phyloP scores from a whole-genome alignment of 30 jellyfish, hydroid and myxozoan genomes.

The Hydra vulgaris region DNA sequence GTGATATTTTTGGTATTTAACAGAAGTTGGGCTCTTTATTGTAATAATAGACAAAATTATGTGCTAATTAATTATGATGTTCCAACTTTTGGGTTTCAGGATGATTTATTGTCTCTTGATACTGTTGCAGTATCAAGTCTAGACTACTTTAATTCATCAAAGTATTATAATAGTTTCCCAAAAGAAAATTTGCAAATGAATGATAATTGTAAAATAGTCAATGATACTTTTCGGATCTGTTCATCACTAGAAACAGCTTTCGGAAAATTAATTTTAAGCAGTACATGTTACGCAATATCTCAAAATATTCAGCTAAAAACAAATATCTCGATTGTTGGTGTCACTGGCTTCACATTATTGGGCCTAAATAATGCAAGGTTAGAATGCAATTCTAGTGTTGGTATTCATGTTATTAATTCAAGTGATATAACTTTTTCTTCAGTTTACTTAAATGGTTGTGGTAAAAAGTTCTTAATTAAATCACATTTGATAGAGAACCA shows the following conservation, averaged over 20 bases:
- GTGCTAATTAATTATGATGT: no score
- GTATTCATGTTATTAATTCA: not conserved
- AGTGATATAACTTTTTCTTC: not conserved
- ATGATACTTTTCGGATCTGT: not conserved
- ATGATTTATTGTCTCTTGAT: no score
- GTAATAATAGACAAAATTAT: no score
- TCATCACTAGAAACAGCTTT: not conserved
- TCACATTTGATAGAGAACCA: not conserved
- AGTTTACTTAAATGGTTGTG: not conserved
- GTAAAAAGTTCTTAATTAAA: not conserved
- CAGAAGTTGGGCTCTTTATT: no score
- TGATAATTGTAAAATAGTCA: not conserved
- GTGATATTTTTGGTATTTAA: no score
- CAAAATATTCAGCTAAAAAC: not conserved
- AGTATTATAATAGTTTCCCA: not conserved
- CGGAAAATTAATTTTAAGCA: no score
- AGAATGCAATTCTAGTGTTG: not conserved
- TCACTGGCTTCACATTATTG: not conserved
- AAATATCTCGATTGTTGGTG: not conserved
- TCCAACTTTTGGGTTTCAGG: no score
- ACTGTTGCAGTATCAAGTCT: no score
- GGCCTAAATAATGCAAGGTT: not conserved
- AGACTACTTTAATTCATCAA: no score
- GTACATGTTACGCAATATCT: not conserved
- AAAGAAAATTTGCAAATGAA: not conserved